Conservation (phyloP, 1,140 invertebrate genomes). For the Dryas iulia region DNA sequence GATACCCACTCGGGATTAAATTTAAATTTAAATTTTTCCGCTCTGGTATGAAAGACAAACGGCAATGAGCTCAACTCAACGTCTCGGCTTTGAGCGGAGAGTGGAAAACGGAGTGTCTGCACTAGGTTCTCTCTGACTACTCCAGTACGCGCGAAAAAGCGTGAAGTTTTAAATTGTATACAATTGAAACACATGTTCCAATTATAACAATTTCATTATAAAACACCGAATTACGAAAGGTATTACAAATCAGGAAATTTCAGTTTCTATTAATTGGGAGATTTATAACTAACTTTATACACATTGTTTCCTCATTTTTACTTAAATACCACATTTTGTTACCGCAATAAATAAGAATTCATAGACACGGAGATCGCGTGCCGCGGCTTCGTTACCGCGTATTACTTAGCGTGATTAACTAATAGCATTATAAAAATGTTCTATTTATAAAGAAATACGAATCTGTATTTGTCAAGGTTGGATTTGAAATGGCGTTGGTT, state of each 20-base stretch:
- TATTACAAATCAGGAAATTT: conserved; percentile 3
- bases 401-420: conserved; percentile 7
- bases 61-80: too few relatives aligned
- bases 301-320: conserved; percentile 15
- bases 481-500: not conserved
- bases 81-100: too few relatives aligned
- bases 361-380: conserved; percentile 7
- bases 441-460: not conserved
- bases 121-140: too few relatives aligned
- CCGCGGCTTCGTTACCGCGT: not conserved
- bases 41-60: too few relatives aligned
- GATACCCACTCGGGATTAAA: too few relatives aligned
- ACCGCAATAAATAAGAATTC: conserved; percentile 7
- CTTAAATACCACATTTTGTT: not conserved
- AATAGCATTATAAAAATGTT: conserved; percentile 2
- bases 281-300: conserved; percentile 6
- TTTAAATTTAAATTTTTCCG: too few relatives aligned
- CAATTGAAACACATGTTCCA: too few relatives aligned
- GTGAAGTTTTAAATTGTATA: too few relatives aligned
- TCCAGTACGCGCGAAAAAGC: too few relatives aligned
- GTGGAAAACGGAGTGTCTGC: too few relatives aligned
- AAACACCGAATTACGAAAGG: not conserved
- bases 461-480: not conserved
- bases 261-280: conserved; percentile 9
- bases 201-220: not conserved